Base-by-base conservation (phyloP, 2,113 vertebrate genomes). In the Ailurus styani region DNA sequence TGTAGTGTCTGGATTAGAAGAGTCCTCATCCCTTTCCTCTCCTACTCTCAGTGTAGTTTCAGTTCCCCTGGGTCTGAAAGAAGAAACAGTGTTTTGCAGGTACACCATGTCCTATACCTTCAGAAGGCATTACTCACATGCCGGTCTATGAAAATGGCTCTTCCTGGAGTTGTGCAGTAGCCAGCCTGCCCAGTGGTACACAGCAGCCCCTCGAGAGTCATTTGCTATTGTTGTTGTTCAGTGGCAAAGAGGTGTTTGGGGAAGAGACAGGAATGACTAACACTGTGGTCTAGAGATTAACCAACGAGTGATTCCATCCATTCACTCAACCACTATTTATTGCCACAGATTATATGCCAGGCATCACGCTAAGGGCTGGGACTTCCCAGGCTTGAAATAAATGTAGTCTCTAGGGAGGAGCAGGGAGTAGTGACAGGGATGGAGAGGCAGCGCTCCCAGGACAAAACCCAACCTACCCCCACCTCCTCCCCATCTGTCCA, bases 371-470 rank as follows among this genome's bases (percentile, higher is more conserved):
- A 20, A 8, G 31, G 73, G 21, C 54, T 70, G 77, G 89, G 78
- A 86, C 64, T 91, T 93, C 73, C 45, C 79, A 77, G 72, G 82
- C 78, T 83, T 75, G 81, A 94, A 87, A 92, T 66, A 90, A 52
- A 62, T 55, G 20, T 60, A 45, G 15, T 37, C 45, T 57, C 37
- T 78, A 68, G 72, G 34, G 55, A 83, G 37, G 37, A 27, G 23
- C 47, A 6, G 5, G 7, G 15, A 14, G 6, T 27, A 23, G 13
- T 18, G 5, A 42, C 7, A 29, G 4, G 20, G 37, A 34, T 23
- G 7, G 47, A 82, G n/a, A 47, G 25, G 37, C 31, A 70, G 45
- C 8, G 25, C 4, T 88, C 50, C 55, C 18, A 42, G 34, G 15
- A 70, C 70, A 50, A 40, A 86, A 54, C 1, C 37, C 57, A 31